A percentile compares a stretch with the other conserved stretches of the same genome.
These are phyloP conservation scores for Zoanthus solanderi DNA, from an alignment of 92 coral and sea anemone species.

Conservation along the genomic window DNA sequence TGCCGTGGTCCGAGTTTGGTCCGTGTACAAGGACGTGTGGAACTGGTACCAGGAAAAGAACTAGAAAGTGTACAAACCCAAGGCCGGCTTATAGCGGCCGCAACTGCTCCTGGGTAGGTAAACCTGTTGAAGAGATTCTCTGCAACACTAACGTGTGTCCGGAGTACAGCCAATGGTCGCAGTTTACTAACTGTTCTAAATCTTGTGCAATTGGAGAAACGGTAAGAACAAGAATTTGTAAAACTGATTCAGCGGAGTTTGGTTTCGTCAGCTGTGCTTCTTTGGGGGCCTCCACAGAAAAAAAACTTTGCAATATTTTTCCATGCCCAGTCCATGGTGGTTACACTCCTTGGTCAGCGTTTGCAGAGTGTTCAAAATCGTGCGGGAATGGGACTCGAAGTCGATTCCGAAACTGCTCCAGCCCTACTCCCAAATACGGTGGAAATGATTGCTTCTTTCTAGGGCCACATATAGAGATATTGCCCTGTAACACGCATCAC, in stretches of 20 bases:
- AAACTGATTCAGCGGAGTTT: constrained; percentile 62
- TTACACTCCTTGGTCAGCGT: constrained; percentile 75
- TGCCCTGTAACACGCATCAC: constrained; percentile 41
- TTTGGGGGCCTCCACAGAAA: constrained; percentile 61
- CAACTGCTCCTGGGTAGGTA: constrained; percentile 49
- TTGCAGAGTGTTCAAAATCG: constrained; percentile 70
- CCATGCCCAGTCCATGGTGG: constrained; percentile 91
- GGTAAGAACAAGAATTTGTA: constrained; percentile 71
- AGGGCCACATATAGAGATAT: constrained; percentile 50
- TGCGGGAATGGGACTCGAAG: constrained; percentile 78
- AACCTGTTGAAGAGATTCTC: neutral
- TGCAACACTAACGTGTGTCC: constrained; percentile 68
- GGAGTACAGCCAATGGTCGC: constrained; percentile 72
- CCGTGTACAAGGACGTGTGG: constrained; percentile 52
- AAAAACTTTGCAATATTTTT: constrained; percentile 64
- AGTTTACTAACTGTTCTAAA: constrained; percentile 72
- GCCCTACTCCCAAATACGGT: constrained; percentile 79
- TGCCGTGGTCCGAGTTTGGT: constrained; percentile 55
- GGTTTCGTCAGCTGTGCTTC: constrained; percentile 68
- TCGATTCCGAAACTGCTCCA: constrained; percentile 73
- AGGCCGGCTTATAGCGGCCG: constrained; percentile 70
- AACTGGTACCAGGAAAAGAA: constrained; percentile 51
- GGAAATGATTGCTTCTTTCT: constrained; percentile 78
- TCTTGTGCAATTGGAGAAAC: constrained; percentile 78
- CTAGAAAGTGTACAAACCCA: constrained; percentile 70